Percentiles rank a stretch among this genome's conserved stretches.
These are phyloP conservation scores for Trichonephila clavata DNA, from an alignment of 1,140 invertebrate species.

Conservation along the genomic window DNA sequence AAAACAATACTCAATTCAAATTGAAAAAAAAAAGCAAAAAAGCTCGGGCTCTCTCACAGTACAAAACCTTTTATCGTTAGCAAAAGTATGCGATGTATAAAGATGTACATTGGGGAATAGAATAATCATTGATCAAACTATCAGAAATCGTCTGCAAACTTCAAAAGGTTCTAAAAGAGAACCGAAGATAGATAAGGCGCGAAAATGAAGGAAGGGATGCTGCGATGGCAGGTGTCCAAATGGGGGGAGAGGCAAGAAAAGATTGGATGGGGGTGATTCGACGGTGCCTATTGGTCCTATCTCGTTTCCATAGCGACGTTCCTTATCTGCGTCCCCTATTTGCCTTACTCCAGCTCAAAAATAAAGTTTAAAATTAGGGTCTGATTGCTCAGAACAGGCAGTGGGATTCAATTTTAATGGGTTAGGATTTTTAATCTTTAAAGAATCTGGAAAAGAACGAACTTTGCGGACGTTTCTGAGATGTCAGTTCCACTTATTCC, in stretches of 20 bases:
- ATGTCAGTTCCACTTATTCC: slow-evolving; percentile 30
- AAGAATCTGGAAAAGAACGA: not conserved
- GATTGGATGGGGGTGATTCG: not conserved
- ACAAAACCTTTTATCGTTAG: not conserved
- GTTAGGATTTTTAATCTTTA: slow-evolving; percentile 26
- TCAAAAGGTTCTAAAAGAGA: not conserved
- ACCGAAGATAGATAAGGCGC: slow-evolving; percentile 15
- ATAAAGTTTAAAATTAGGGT: slow-evolving; percentile 22
- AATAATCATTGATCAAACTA: slow-evolving; percentile 35
- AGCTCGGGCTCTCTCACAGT: not conserved
- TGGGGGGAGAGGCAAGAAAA: not conserved
- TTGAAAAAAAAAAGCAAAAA: not conserved
- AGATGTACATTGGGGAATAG: not conserved
- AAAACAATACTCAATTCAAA: slow-evolving; percentile 9
- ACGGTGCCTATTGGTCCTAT: not conserved
- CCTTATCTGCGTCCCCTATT: not conserved
- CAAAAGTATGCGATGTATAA: not conserved
- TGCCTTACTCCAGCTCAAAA: not conserved
- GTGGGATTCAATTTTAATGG: slow-evolving; percentile 19
- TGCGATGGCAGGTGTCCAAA: slow-evolving; percentile 22
- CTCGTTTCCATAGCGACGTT: not conserved
- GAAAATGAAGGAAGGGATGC: not conserved
- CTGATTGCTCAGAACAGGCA: slow-evolving; percentile 2
- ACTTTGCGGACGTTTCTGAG: not conserved
- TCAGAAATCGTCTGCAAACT: slow-evolving; percentile 19